A percentile compares a stretch with the other conserved stretches of the same genome.
phyloP scores from a whole-genome alignment of 2,797 vertebrate genomes.

The Micropoecilia bifurca region DNA sequence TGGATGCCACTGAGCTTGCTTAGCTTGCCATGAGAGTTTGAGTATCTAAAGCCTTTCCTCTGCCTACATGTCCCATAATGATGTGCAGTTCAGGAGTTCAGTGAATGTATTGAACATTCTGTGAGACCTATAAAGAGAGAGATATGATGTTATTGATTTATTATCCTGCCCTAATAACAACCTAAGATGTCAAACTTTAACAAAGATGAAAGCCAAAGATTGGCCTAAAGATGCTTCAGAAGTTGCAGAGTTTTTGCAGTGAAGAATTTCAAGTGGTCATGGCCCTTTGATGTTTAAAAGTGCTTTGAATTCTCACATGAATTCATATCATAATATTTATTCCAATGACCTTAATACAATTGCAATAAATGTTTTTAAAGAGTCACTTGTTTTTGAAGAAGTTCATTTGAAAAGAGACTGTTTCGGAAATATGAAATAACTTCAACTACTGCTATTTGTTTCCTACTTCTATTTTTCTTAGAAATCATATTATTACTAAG shows the following conservation, averaged over 20 bases:
- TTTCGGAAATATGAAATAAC: neutral
- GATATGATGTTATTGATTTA: too few species aligned
- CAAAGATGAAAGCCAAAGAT: neutral
- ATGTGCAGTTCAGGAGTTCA: too few species aligned
- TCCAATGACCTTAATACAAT: neutral
- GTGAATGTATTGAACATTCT: too few species aligned
- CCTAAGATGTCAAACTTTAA: neutral
- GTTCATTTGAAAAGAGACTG: neutral
- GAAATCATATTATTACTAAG: neutral
- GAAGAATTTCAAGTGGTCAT: conserved; percentile 79
- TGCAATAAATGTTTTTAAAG: neutral
- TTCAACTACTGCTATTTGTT: neutral
- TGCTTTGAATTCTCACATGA: neutral
- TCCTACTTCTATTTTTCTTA: neutral
- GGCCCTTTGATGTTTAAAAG: conserved; percentile 55
- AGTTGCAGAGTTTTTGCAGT: conserved; percentile 70
- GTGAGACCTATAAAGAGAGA: too few species aligned
- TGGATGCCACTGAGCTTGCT: too few species aligned
- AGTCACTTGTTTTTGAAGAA: neutral
- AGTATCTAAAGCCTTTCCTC: too few species aligned
- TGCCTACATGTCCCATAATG: too few species aligned
- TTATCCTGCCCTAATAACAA: neutral
- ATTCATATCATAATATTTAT: neutral
- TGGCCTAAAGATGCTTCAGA: conserved; percentile 70
- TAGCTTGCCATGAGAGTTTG: too few species aligned